Base-by-base conservation (phyloP, 2,113 vertebrate species). In the Typhlomys cinereus region DNA sequence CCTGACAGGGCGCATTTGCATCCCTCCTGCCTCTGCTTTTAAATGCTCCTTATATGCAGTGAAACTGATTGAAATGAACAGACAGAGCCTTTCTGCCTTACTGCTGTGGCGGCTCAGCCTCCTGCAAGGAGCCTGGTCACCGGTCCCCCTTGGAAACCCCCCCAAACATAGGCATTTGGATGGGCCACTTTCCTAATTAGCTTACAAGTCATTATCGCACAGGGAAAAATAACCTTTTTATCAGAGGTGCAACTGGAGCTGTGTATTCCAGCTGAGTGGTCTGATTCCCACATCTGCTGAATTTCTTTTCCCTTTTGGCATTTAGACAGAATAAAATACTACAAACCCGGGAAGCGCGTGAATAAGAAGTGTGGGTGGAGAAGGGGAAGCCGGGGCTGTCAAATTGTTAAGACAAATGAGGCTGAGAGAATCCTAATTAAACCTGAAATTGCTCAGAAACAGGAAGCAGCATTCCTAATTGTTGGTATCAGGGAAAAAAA, bases 11-110 rank as follows among this genome's bases (percentile, higher is more conserved):
- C 73, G 94, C 91, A 70, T 96, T 84, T 97, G 97, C 96, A 97
- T 95, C 93, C 75, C n/a, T 81, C 96, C 95, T 96, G 97, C 97
- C 96, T 93, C 97, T 97, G 97, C 97, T 96, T 96, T 98, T 96
- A 96, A 97, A 97, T 94, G 88, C 96, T 97, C 90, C 80, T 96
- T 97, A 95, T 94, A 96, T 96, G 95, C 95, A 97, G 95, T 92
- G 96, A 97, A 94, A 62, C 97, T 98, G 96, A 98, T 96, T 89
- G 44, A 94, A 96, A 93, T 14, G 95, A 97, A 96, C 97, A 93
- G 85, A 76, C 76, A 88, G 96, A 91, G 93, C 25, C 87, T 82
- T 48, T 94, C 96, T 91, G 92, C 92, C 31, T 23, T 57, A 46
- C 67, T 71, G 94, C 95, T 94, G 85, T 97, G 98, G 97, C 96